Percentiles rank a stretch among this genome's conserved stretches.
Evolutionary conservation across 2,113 vertebrate genomes (phyloP).

Genomic region (Sigmodon hispidus): DNA sequence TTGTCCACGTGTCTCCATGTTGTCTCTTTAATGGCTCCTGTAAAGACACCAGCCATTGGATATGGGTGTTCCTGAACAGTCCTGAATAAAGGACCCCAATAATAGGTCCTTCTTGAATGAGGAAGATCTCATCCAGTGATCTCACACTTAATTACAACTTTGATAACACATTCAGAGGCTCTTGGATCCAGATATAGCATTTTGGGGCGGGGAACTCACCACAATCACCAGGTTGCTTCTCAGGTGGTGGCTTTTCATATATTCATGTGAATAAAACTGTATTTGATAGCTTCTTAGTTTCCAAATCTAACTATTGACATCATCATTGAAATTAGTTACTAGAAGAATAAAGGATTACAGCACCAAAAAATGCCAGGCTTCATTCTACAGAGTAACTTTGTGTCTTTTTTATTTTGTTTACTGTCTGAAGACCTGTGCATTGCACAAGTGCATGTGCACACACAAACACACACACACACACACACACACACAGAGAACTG

Average conservation of each 20-base stretch:
- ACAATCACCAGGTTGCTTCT: too few species aligned
- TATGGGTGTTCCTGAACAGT: not conserved
- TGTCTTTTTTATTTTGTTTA: not conserved
- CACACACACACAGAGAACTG: not conserved
- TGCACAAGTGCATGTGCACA: too few species aligned
- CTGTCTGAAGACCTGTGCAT: not conserved
- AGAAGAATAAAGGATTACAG: not conserved
- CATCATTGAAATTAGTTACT: not conserved
- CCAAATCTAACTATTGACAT: not conserved
- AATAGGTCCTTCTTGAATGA: not conserved
- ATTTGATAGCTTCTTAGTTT: not conserved
- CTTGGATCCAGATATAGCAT: not conserved
- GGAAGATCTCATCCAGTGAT: too few species aligned
- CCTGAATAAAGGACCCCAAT: not conserved
- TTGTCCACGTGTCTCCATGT: not conserved
- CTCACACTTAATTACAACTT: not conserved
- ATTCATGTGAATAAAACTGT: not conserved
- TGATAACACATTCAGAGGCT: not conserved
- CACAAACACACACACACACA: not conserved
- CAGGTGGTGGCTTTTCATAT: not conserved
- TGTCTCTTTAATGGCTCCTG: too few species aligned
- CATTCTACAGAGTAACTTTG: not conserved
- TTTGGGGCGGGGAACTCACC: not conserved
- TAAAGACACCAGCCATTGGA: too few species aligned
- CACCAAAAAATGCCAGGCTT: not conserved